Percentiles rank a stretch among this genome's conserved stretches.
phyloP scores from a whole-genome alignment of 2,888 invertebrate species.

The Invenusta paracnida region DNA sequence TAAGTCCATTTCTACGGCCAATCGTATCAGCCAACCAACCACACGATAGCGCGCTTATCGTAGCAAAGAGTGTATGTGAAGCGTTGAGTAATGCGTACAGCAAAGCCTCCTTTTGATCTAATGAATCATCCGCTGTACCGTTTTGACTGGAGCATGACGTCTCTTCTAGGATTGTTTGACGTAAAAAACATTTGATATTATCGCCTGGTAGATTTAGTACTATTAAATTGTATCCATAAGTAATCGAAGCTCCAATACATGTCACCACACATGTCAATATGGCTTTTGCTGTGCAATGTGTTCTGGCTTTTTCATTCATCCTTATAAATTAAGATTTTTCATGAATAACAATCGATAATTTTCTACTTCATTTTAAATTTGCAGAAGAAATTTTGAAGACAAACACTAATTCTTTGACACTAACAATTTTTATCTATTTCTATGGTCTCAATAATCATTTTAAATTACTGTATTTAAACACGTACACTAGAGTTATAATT shows the following conservation, averaged over 20 bases:
- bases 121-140: not conserved
- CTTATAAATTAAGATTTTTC: too few species aligned
- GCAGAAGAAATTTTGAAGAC: too few species aligned
- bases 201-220: slow-evolving; percentile 36
- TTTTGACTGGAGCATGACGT: not conserved
- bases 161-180: not conserved
- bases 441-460: too few species aligned
- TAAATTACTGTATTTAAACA: too few species aligned
- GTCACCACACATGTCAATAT: too few species aligned
- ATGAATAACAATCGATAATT: too few species aligned
- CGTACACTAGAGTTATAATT: too few species aligned
- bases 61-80: not conserved
- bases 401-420: too few species aligned
- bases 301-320: too few species aligned
- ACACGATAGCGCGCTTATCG: not conserved
- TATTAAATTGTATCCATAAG: not conserved
- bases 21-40: not conserved
- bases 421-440: too few species aligned
- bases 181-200: not conserved
- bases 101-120: not conserved
- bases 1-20: not conserved
- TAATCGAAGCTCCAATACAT: not conserved
- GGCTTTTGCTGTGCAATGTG: too few species aligned
- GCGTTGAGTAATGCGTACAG: not conserved
- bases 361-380: too few species aligned